Base-by-base conservation (phyloP, 1,140 invertebrate species). In the Lepidurus packardi region DNA sequence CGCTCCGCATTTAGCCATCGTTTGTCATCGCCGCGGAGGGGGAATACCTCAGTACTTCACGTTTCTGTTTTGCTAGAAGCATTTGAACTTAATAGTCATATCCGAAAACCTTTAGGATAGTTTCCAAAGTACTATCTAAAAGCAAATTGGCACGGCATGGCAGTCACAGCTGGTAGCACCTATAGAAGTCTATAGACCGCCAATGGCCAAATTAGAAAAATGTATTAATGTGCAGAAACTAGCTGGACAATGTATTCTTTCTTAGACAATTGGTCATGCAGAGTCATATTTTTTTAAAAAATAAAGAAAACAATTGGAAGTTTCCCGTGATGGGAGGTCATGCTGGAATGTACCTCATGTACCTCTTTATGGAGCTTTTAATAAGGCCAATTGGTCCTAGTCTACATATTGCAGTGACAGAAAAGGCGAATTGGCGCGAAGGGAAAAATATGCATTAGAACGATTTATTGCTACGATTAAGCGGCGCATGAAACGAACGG, bases 1-100 rank as follows among this genome's bases (percentile, higher is more conserved):
- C 53, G 53, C 53, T 65, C 21, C 53, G 53, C 53, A 65, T 65
- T 34, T 65, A 65, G 53, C 53, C 53, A 65, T 65, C 53, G 53
- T 65, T 65, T 65, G 53, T 65, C 53, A 65, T 65, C 53, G 53
- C 21, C 53, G 25, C 25, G 25, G 25, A 25, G 25, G n/a, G 53
- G 53, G n/a, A 13, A 65, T 1, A n/a, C 53, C 16, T 65, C 16
- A 7, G 53, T 13, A 21, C 16, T 16, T n/a, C n/a, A 0, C 0
- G 53, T 7, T 25, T 25, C 25, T 25, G 34, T 34, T 34, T 34
- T 4, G 34, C 34, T 34, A 3, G 34, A 34, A 25, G 25, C 25
- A 1, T 25, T 25, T 25, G 1, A 34, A 34, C 34, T 34, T 34
- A 34, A 34, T 34, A 34, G 4, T 34, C 34, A 4, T 4, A 34